Percentiles rank a stretch among this genome's conserved stretches.
Evolutionary conservation across 2,888 invertebrate genomes (phyloP).

Genomic region (Lithophane leautieri): DNA sequence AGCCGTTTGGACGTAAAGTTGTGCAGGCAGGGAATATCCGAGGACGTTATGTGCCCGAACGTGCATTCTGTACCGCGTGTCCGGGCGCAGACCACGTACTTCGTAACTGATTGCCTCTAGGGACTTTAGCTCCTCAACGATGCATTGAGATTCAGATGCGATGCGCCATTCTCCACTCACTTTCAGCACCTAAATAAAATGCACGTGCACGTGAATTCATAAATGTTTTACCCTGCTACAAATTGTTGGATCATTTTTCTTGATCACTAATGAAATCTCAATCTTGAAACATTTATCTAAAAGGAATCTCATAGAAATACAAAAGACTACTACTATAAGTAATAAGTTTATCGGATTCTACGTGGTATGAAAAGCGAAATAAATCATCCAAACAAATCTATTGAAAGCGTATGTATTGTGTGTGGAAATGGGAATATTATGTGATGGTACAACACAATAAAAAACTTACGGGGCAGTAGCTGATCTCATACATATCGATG

Average conservation of each 20-base stretch:
- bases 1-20: conserved; percentile 95
- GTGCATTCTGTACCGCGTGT: conserved; percentile 96
- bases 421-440: conserved; percentile 53
- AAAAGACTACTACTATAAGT: conserved; percentile 33
- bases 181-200: conserved; percentile 90
- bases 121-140: conserved; percentile 91
- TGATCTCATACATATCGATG: conserved; percentile 95
- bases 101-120: conserved; percentile 92
- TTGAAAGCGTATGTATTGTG: conserved; percentile 61
- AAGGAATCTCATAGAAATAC: conserved; percentile 19
- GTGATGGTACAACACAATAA: conserved; percentile 56
- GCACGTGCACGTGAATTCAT: conserved; percentile 6
- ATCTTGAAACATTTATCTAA: conserved; percentile 24
- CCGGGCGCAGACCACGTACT: conserved; percentile 93
- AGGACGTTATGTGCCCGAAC: conserved; percentile 96
- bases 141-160: conserved; percentile 89
- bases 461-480: conserved; percentile 93
- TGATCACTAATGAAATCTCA: conserved; percentile 16
- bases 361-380: conserved; percentile 51
- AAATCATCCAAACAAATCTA: conserved; percentile 83
- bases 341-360: conserved; percentile 53
- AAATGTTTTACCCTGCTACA: conserved; percentile 2
- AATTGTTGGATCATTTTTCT: conserved; percentile 8
- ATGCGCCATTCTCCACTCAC: conserved; percentile 92
- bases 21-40: conserved; percentile 94